phyloP scores from a whole-genome alignment of 2,888 invertebrate genomes.

The Drosophila limbata region DNA sequence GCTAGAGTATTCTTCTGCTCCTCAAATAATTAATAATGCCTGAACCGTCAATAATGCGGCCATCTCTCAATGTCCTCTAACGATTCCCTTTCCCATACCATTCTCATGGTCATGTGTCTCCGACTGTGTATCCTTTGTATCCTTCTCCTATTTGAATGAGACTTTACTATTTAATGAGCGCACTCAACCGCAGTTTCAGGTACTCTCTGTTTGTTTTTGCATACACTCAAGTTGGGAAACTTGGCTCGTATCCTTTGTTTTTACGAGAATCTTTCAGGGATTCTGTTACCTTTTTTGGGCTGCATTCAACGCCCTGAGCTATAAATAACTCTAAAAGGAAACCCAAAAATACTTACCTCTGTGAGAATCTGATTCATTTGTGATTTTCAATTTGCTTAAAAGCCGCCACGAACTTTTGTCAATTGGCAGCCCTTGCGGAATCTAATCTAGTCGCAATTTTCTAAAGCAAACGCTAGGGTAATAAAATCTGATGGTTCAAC shows the following conservation, averaged over 20 bases:
- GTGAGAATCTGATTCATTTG: constrained; percentile 30
- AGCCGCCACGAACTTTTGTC: constrained; percentile 40
- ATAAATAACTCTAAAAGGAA: constrained; percentile 45
- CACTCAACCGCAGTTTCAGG: constrained; percentile 38
- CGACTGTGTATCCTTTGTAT: background rate
- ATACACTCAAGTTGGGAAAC: constrained; percentile 35
- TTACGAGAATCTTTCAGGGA: constrained; percentile 7
- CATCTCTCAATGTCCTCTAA: constrained; percentile 23
- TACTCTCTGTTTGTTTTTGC: constrained; percentile 29
- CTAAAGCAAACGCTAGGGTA: constrained; percentile 26
- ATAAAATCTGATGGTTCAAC: constrained; percentile 17
- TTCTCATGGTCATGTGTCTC: constrained; percentile 3
- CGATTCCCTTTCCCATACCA: constrained; percentile 1
- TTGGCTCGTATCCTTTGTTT: constrained; percentile 28
- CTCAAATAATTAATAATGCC: constrained; percentile 65
- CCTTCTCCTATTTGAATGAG: background rate
- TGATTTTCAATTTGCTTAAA: constrained; percentile 54
- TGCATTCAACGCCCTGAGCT: constrained; percentile 23
- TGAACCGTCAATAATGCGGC: constrained; percentile 61
- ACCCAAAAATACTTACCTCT: constrained; percentile 30
- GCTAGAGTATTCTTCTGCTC: constrained; percentile 28
- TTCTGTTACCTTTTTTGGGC: constrained; percentile 24
- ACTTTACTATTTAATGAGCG: constrained; percentile 66
- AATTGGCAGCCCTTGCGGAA: constrained; percentile 32
- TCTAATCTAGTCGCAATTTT: constrained; percentile 36